Evolutionary conservation across 2,888 invertebrate species (phyloP).

Genomic region (Tuta absoluta): DNA sequence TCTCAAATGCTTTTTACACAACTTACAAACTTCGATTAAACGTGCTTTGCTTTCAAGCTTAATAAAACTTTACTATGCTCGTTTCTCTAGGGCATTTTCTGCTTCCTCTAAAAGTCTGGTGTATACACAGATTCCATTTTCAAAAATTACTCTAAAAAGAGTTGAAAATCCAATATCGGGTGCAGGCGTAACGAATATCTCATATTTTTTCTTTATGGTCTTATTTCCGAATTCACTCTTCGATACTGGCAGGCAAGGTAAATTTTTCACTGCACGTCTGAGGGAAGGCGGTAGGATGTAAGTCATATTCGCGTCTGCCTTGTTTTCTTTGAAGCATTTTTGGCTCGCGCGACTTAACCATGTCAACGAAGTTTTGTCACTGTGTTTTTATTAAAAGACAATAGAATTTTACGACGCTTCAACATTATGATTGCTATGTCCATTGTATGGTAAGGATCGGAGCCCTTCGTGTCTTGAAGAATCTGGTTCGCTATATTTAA

Average conservation of each 20-base stretch:
- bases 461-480: conserved; percentile 59
- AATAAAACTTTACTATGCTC: conserved; percentile 24
- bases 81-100: conserved; percentile 11
- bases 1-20: conserved; percentile 22
- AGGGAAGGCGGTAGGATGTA: conserved; percentile 48
- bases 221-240: conserved; percentile 38
- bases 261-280: conserved; percentile 40
- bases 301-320: conserved; percentile 43
- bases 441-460: conserved; percentile 73
- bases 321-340: conserved; percentile 46
- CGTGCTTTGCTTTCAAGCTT: conserved; percentile 24
- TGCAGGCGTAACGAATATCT: conserved; percentile 41
- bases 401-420: conserved; percentile 60
- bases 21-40: conserved; percentile 24
- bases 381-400: conserved; percentile 58
- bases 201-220: conserved; percentile 46
- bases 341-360: conserved; percentile 54
- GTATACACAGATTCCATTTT: conserved; percentile 66
- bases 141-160: conserved; percentile 71
- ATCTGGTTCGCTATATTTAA: conserved; percentile 67
- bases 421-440: conserved; percentile 52
- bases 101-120: conserved; percentile 34
- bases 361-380: conserved; percentile 55
- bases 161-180: conserved; percentile 65
- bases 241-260: conserved; percentile 31